Percentiles rank a stretch among this genome's conserved stretches.
phyloP scores from a whole-genome alignment of 2,797 vertebrate genomes.

The Chrysocyon brachyurus region DNA sequence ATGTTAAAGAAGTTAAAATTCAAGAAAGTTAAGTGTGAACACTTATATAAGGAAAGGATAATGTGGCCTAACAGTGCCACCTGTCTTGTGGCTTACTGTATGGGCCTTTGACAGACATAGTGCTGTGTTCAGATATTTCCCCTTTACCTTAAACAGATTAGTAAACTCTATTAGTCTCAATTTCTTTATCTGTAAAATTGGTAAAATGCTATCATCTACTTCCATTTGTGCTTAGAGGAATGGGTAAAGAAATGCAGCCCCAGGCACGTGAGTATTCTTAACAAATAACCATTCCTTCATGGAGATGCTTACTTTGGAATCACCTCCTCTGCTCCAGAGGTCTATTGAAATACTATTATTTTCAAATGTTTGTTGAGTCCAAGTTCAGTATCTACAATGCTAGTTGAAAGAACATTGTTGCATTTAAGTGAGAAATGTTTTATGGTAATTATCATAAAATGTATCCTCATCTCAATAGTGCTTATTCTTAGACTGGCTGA shows the following conservation, averaged over 20 bases:
- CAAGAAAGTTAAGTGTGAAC: not conserved
- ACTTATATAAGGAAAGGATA: not conserved
- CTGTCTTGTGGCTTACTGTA: not conserved
- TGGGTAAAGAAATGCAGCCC: not conserved
- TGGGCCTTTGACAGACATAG: not conserved
- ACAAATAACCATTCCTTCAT: not conserved
- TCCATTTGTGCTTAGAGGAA: not conserved
- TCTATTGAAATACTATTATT: not conserved
- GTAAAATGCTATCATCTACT: not conserved
- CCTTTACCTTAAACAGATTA: not conserved
- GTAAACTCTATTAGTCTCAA: not conserved
- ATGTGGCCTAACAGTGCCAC: rapidly evolving
- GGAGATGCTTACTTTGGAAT: not conserved
- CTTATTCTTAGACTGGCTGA: not conserved
- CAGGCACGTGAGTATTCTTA: not conserved
- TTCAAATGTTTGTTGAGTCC: not conserved
- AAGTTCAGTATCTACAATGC: not conserved
- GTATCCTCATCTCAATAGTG: not conserved
- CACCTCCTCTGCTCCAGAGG: not conserved
- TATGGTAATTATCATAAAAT: not conserved
- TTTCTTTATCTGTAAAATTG: not conserved
- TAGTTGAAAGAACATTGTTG: not conserved
- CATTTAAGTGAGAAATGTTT: not conserved
- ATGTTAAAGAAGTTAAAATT: not conserved
- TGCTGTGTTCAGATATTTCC: not conserved